These are phyloP conservation scores for Scaptomyza parva DNA, from an alignment of 2,888 invertebrate genomes.

Conservation along the genomic window DNA sequence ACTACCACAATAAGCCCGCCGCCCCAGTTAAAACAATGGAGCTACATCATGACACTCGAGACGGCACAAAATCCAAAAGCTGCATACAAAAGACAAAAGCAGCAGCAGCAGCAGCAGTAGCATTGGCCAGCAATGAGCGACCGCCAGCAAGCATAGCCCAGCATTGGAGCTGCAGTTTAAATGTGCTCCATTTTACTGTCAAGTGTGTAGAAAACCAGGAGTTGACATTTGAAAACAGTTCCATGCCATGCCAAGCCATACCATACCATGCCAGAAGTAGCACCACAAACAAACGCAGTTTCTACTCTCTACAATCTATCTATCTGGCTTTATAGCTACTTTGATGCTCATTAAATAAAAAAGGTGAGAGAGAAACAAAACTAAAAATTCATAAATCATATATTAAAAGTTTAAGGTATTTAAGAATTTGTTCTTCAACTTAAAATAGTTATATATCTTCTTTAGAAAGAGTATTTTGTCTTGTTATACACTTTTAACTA, in stretches of 20 bases:
- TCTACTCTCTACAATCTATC: not conserved
- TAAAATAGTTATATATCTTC: too few species aligned
- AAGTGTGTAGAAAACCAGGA: slow-evolving; percentile 69
- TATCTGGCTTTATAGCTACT: not conserved
- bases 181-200: slow-evolving; percentile 82
- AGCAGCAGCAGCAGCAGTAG: slow-evolving; percentile 24
- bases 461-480: too few species aligned
- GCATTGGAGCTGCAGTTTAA: slow-evolving; percentile 63
- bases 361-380: too few species aligned
- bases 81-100: slow-evolving; percentile 55
- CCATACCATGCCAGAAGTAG: slow-evolving; percentile 27
- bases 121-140: slow-evolving; percentile 22
- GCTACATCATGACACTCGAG: slow-evolving; percentile 63
- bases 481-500: not conserved
- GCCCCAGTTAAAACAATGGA: slow-evolving; percentile 50
- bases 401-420: too few species aligned
- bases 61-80: slow-evolving; percentile 68
- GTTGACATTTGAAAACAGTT: slow-evolving; percentile 74
- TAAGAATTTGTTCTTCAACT: too few species aligned
- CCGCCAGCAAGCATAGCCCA: slow-evolving; percentile 17
- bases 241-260: slow-evolving; percentile 18
- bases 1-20: not conserved
- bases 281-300: slow-evolving; percentile 4
- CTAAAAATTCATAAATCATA: too few species aligned
- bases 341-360: not conserved